These are phyloP conservation scores for Chiloscyllium punctatum DNA, from an alignment of 2,797 vertebrate genomes.

Conservation along the genomic window DNA sequence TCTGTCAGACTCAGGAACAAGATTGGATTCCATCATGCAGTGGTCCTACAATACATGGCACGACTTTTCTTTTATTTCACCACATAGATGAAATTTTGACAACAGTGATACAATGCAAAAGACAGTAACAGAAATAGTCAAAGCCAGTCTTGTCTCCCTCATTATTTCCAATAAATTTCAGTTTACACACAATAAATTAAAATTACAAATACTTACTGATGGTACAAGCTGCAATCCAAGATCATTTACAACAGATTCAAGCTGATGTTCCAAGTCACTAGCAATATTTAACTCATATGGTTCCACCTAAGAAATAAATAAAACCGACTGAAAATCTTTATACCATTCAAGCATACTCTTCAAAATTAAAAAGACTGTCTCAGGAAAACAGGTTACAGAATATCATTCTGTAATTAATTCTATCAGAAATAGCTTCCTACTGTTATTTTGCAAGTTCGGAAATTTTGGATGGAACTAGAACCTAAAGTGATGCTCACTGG, in stretches of 20 bases:
- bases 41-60: neutral
- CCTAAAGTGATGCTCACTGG: neutral
- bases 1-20: neutral
- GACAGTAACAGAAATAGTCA: neutral
- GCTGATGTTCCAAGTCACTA: conserved; percentile 68
- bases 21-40: neutral
- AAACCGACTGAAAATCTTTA: neutral
- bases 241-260: conserved; percentile 62
- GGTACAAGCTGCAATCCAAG: conserved; percentile 66
- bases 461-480: neutral
- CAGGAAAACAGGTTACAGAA: neutral
- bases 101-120: neutral
- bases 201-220: conserved; percentile 51
- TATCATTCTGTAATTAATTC: neutral
- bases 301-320: conserved; percentile 64
- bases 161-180: neutral
- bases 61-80: neutral
- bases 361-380: neutral
- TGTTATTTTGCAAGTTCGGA: neutral
- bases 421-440: neutral
- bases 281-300: conserved; percentile 67
- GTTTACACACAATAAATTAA: neutral
- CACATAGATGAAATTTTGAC: neutral
- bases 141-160: neutral
- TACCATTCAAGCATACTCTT: neutral